Evolutionary conservation across 2,888 invertebrate genomes (phyloP).

Genomic region (Notodonta dromedarius): DNA sequence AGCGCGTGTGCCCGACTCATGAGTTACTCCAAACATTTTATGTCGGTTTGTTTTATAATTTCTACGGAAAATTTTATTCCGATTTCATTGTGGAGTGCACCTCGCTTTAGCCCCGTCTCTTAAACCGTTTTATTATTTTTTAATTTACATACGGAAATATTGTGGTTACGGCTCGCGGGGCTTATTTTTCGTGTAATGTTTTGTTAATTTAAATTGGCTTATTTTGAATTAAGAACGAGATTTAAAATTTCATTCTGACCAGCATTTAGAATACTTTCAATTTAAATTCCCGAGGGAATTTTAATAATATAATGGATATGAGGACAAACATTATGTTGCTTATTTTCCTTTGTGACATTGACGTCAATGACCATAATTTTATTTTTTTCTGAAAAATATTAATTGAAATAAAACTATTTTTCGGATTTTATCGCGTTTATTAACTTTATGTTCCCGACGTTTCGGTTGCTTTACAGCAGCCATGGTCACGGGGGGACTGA

Average conservation of each 20-base stretch:
- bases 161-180: conserved; percentile 12
- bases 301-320: too few species aligned
- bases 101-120: conserved; percentile 13
- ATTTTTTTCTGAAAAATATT: too few species aligned
- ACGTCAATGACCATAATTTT: too few species aligned
- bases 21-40: conserved; percentile 72
- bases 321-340: too few species aligned
- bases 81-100: conserved; percentile 44
- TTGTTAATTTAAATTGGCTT: neutral
- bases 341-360: too few species aligned
- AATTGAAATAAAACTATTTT: too few species aligned
- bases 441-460: too few species aligned
- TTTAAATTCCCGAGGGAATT: neutral
- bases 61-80: conserved; percentile 55
- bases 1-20: conserved; percentile 60
- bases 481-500: too few species aligned
- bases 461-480: too few species aligned
- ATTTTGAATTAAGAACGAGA: conserved; percentile 1
- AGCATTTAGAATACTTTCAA: neutral
- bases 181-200: conserved; percentile 5
- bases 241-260: neutral
- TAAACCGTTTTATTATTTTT: conserved; percentile 27
- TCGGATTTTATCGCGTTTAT: too few species aligned
- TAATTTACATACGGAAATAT: conserved; percentile 16
- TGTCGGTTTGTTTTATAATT: conserved; percentile 74